These are phyloP conservation scores for Drosophila takahashii DNA, from an alignment of 1,140 invertebrate genomes.

Conservation along the genomic window DNA sequence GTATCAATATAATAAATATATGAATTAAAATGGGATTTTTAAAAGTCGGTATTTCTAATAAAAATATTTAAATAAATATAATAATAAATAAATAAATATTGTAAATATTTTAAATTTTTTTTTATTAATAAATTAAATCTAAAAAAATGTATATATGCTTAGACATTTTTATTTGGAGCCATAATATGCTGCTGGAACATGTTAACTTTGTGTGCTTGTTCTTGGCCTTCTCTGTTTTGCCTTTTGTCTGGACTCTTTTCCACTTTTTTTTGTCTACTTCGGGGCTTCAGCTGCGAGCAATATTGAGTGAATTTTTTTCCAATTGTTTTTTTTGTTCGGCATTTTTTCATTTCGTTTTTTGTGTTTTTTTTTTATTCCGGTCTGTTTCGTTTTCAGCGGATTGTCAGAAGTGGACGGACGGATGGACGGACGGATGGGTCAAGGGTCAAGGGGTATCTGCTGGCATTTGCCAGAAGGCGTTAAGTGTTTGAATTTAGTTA, in stretches of 20 bases:
- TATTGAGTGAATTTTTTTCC: constrained; percentile 46
- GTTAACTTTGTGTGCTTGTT: constrained; percentile 32
- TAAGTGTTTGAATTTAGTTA: constrained; percentile 56
- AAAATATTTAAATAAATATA: too few species aligned
- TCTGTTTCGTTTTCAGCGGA: constrained; percentile 30
- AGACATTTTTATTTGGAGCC: neutral
- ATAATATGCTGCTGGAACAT: constrained; percentile 7
- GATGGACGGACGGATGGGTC: neutral
- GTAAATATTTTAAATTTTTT: too few species aligned
- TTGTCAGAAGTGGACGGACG: constrained; percentile 33
- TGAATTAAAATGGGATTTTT: too few species aligned
- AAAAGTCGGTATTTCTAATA: too few species aligned
- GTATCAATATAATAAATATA: too few species aligned
- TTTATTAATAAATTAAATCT: too few species aligned
- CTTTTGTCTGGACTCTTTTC: constrained; percentile 30
- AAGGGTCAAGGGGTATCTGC: constrained; percentile 19
- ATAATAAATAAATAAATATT: too few species aligned
- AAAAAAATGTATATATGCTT: too few species aligned
- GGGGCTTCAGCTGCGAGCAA: constrained; percentile 45
- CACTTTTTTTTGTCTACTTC: constrained; percentile 16
- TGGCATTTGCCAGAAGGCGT: constrained; percentile 46
- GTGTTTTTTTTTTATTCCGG: neutral
- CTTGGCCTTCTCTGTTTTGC: constrained; percentile 41
- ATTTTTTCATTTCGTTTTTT: constrained; percentile 30
- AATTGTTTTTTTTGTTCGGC: constrained; percentile 21